Percentiles rank a stretch among this genome's conserved stretches.
Evolutionary conservation across 2,888 invertebrate species (phyloP).

Genomic region (Volucella bombylans): DNA sequence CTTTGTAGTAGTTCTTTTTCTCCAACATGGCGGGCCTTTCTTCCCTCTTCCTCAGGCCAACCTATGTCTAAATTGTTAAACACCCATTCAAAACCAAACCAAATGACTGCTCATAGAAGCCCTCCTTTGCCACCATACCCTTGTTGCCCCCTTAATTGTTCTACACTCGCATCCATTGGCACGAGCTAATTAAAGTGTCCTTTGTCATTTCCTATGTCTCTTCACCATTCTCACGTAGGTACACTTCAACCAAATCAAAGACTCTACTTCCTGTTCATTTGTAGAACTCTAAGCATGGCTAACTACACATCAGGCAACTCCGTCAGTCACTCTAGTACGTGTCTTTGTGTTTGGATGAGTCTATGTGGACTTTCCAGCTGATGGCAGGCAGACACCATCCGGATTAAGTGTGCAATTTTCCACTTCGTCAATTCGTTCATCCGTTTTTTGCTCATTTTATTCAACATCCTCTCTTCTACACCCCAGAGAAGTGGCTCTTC

Average conservation of each 20-base stretch:
- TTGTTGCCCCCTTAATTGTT: too few relatives aligned
- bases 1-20: too few relatives aligned
- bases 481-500: background rate
- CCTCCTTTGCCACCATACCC: too few relatives aligned
- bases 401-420: constrained; percentile 67
- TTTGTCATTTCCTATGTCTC: too few relatives aligned
- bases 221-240: too few relatives aligned
- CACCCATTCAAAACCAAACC: too few relatives aligned
- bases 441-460: constrained; percentile 50
- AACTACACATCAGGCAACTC: constrained; percentile 39
- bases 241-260: background rate
- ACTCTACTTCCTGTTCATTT: background rate
- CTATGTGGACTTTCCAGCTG: background rate
- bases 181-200: too few relatives aligned
- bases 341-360: constrained; percentile 30
- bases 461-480: background rate
- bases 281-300: constrained; percentile 28
- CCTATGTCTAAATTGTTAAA: too few relatives aligned
- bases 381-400: constrained; percentile 35
- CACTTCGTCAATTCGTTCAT: constrained; percentile 61
- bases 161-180: too few relatives aligned
- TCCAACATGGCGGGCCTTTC: too few relatives aligned
- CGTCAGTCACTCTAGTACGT: constrained; percentile 15
- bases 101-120: too few relatives aligned
- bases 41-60: too few relatives aligned